phyloP scores from a whole-genome alignment of 2,888 invertebrate genomes.

The Netelia inedita region DNA sequence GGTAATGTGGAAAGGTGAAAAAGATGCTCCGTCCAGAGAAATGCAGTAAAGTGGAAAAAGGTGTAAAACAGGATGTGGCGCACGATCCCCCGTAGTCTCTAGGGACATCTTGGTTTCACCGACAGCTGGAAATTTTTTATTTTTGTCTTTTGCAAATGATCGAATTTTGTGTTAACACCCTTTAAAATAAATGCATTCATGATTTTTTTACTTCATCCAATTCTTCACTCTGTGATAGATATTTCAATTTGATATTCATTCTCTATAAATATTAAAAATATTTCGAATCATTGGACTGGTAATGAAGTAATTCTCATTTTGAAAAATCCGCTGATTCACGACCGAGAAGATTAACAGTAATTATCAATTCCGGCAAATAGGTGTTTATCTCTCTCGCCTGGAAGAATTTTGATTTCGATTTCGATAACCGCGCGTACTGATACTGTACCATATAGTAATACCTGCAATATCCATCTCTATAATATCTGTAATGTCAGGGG shows the following conservation, averaged over 20 bases:
- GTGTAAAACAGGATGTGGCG: not conserved
- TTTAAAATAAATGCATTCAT: not conserved
- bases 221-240: not conserved
- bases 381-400: constrained; percentile 47
- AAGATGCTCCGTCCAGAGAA: constrained; percentile 12
- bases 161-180: not conserved
- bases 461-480: constrained; percentile 35
- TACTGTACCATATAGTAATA: constrained; percentile 57
- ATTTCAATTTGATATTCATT: not conserved
- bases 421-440: constrained; percentile 63
- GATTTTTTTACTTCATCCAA: not conserved
- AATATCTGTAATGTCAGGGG: constrained; percentile 55
- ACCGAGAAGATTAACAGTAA: constrained; percentile 55
- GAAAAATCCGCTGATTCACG: not conserved
- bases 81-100: not conserved
- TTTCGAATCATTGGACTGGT: not conserved
- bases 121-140: not conserved
- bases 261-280: not conserved
- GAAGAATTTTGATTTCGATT: constrained; percentile 62
- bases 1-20: not conserved
- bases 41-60: constrained; percentile 29
- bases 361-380: constrained; percentile 65
- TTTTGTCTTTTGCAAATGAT: not conserved
- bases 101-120: constrained; percentile 7
- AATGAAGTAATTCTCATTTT: constrained; percentile 24